Percentiles rank a stretch among this genome's conserved stretches.
These are phyloP conservation scores for Lydus trimaculatus DNA, from an alignment of 2,888 invertebrate genomes.

Conservation along the genomic window DNA sequence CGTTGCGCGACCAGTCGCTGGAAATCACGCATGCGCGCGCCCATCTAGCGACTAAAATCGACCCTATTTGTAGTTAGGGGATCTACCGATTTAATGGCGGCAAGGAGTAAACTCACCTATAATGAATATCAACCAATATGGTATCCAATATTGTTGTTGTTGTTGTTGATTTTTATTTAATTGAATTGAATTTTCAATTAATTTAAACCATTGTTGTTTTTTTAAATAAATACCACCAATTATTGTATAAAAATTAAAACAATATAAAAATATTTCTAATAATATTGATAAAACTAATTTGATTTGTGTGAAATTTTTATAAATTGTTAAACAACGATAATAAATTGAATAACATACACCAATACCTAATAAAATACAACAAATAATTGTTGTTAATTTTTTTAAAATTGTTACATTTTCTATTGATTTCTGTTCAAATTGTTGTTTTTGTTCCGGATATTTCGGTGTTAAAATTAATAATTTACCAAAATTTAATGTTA, in stretches of 20 bases:
- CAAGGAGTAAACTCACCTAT: neutral
- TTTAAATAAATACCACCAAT: neutral
- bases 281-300: constrained; percentile 1
- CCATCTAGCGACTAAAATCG: no score
- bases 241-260: neutral
- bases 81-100: neutral
- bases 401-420: neutral
- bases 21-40: no score
- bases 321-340: neutral
- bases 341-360: neutral
- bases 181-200: neutral
- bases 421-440: neutral
- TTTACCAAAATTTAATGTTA: neutral
- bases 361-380: neutral
- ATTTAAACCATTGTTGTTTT: neutral
- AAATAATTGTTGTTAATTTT: neutral
- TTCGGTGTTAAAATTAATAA: neutral
- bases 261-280: neutral
- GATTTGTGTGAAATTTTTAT: neutral
- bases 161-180: neutral
- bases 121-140: neutral
- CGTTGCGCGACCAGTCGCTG: no score
- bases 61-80: no score
- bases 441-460: neutral
- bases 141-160: neutral